Conservation (phyloP, 1,140 invertebrate genomes). For the Wasmannia auropunctata region DNA sequence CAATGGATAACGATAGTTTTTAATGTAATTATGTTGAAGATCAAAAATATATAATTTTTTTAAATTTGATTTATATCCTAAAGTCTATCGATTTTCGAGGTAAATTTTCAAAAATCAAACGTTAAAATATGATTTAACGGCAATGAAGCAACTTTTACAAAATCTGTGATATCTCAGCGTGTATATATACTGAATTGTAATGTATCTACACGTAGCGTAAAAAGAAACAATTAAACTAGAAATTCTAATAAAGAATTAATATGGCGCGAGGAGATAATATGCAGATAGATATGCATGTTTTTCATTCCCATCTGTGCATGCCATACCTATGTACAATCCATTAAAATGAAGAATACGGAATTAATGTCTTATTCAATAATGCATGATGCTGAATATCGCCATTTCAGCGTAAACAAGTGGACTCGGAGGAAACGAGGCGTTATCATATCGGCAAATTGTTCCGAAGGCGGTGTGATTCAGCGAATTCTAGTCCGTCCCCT, state of each 20-base stretch:
- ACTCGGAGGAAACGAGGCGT: slow-evolving; percentile 50
- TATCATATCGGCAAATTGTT: slow-evolving; percentile 40
- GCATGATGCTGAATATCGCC: slow-evolving; percentile 51
- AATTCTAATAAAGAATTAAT: not conserved
- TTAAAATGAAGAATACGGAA: slow-evolving; percentile 53
- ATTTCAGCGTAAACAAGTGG: slow-evolving; percentile 35
- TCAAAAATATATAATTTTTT: not conserved
- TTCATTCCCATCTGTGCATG: not conserved
- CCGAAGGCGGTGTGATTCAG: slow-evolving; percentile 63
- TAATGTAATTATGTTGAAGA: not conserved
- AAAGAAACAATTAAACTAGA: not conserved
- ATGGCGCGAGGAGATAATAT: not conserved
- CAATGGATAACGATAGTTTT: not conserved
- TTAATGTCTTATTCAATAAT: slow-evolving; percentile 68
- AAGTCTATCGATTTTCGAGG: not conserved
- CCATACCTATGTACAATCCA: not conserved
- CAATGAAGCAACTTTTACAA: not conserved
- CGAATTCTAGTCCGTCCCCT: slow-evolving; percentile 62
- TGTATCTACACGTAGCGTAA: not conserved
- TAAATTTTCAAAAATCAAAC: not conserved
- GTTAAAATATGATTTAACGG: not conserved
- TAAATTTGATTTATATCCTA: not conserved
- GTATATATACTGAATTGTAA: not conserved
- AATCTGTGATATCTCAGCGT: not conserved
- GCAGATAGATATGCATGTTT: not conserved